Conservation (phyloP, 2,113 vertebrate genomes). For the Brachypteracias leptosomus region DNA sequence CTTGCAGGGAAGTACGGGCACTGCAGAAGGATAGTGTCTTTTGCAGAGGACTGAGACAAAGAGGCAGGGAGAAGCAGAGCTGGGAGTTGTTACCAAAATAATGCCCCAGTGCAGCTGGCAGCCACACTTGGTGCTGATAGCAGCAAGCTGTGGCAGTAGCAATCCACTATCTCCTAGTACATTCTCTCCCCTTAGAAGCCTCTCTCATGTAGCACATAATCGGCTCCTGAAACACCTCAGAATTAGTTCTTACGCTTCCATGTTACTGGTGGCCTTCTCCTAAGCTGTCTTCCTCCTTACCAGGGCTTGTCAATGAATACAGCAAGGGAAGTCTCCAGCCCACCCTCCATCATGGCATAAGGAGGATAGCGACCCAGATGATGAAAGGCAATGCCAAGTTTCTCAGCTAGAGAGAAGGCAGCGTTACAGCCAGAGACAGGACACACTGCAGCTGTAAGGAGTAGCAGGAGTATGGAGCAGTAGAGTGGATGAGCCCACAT, state of each 20-base stretch:
- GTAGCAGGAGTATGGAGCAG: background rate
- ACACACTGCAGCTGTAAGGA: background rate
- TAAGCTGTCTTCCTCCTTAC: background rate
- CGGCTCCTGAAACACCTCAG: background rate
- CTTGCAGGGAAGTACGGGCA: background rate
- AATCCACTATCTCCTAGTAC: background rate
- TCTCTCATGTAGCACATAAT: background rate
- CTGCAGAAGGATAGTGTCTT: background rate
- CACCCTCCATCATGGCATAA: background rate
- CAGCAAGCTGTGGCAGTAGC: background rate
- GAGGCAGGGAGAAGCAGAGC: background rate
- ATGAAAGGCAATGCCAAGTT: background rate
- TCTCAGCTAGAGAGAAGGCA: background rate
- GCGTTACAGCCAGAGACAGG: background rate
- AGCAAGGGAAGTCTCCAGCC: background rate
- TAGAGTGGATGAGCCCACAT: background rate
- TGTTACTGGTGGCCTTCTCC: background rate
- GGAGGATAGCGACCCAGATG: background rate
- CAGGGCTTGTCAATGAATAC: background rate
- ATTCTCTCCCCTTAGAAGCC: background rate
- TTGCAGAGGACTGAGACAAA: background rate
- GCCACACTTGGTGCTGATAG: background rate
- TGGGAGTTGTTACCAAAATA: background rate
- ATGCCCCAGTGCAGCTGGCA: background rate
- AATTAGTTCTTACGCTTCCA: background rate